Base-by-base conservation (phyloP, 35 echinoderm and acorn worm species). In the Strongylocentrotus purpuratus region DNA sequence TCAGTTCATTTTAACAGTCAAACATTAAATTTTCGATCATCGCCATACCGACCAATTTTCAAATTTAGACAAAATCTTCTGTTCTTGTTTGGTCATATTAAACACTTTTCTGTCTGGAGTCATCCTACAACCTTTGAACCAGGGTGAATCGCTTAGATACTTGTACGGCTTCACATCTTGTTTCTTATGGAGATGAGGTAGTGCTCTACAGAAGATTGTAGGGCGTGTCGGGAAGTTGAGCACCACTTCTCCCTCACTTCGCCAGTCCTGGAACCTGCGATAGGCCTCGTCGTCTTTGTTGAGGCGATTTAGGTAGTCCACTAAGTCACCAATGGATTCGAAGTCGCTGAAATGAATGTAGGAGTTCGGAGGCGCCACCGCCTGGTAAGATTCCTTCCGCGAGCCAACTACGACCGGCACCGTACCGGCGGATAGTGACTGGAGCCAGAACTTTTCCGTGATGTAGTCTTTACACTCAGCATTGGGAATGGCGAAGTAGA, bases 311-410 rank as follows among this genome's bases (percentile, higher is more conserved):
- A 98, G 85, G 88, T 96, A 98, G 7, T 90, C 60, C 4, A 95
- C 97, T 20, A 98, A 48, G 28, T 94, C 86, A 25, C 45, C 87
- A 14, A 96, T 33, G 25, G 91, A 94, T 4, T 61, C 18, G 70
- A 97, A 98, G 55, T 98, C 97, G 71, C 59, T 92, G 31, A 96
- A 88, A 86, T 98, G 97, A 18, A 98, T 97, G 50, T 94, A 98
- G 7, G 97, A 98, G 95, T 97, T 90, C 31, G 85, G 86, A 32
- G 97, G 97, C 20, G 96, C 97, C 33, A 94, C 60, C 45, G 50
- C 89, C 28, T 98, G 95, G 78, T 95, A 95, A 47, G 96, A 92
- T 47, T 90, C 58, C 86, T 92, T 97, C 20, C 86, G 31, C 55
- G 97, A 59, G 28, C 97, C 97, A n/a, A 92, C 88, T 9, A 98